Evolutionary conservation across 2,113 vertebrate genomes (phyloP), one percentile per base, ranked within the genome.

Genomic region (Colius striatus): DNA sequence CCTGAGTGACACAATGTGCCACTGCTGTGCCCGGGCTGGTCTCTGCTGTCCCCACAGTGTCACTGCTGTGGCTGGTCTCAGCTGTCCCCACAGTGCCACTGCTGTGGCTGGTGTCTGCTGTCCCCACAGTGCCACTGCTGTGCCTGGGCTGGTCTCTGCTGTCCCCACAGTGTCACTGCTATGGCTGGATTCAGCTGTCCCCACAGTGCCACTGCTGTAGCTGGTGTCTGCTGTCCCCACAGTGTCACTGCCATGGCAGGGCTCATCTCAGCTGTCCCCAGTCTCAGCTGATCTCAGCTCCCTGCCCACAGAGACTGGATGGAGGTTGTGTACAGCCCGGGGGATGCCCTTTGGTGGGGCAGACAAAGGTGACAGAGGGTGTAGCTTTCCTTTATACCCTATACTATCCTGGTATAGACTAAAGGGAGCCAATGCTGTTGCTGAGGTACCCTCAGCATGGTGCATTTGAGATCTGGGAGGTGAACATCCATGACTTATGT

Each of bases 1-100:
- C 18, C n/a, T 5, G 34, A 16, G 53, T 3, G 23, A 47, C 57
- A 11, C 7, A 0, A 3, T 1, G 2, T 57, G 68, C 15, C 83
- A 21, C 34, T 2, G 2, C 57, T 32, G 57, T 0, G 4, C 16
- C 34, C 3, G 2, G 17, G 55, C 36, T 11, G 53, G 26, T 18
- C 30, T 47, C n/a, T 34, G 75, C 50, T 47, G 30, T 71, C 55
- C 65, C 48, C 12, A 4, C 3, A 14, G 22, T 54, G 87, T 12
- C 77, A 13, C 45, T 3, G 2, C 54, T 27, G 67, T 0, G 3
- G 18, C 45, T 50, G 38, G 38, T 23, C 34, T 51, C 47, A 51
- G 48, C 47, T 71, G 30, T 55, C 48, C 72, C 65, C 15, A 5
- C 2, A 41, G 30, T 57, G 68, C 12, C 83, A 21, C 34, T 2